Percentiles rank a stretch among this genome's conserved stretches.
phyloP scores from a whole-genome alignment of 2,113 vertebrate genomes.

The Clarias batrachus region DNA sequence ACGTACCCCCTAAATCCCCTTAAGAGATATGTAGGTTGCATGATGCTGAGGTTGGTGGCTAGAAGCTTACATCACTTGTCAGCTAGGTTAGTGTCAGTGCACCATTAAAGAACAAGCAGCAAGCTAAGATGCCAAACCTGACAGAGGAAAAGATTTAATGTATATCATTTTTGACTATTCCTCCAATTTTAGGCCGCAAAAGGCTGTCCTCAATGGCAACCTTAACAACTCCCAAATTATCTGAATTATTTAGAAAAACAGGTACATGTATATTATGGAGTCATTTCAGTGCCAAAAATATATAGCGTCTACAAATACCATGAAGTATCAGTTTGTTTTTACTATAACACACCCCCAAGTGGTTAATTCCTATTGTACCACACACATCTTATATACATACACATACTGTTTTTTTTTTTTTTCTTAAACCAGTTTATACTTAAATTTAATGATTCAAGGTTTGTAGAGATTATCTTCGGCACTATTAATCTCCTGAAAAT shows the following conservation, averaged over 20 bases:
- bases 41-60: background rate
- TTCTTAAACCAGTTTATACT: background rate
- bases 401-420: too few relatives aligned
- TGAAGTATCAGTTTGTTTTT: background rate
- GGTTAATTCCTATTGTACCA: background rate
- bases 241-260: background rate
- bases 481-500: background rate
- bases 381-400: too few relatives aligned
- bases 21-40: background rate
- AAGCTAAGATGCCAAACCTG: background rate
- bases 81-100: background rate
- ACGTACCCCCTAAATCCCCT: background rate
- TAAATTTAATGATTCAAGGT: background rate
- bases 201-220: background rate
- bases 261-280: background rate
- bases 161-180: background rate
- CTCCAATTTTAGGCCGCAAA: background rate
- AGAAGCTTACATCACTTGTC: background rate
- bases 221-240: background rate
- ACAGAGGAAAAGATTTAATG: background rate
- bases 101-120: background rate
- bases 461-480: background rate
- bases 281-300: constrained; percentile 18
- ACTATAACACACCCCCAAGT: background rate
- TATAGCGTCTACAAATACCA: too few relatives aligned